Conservation (phyloP, 1,140 invertebrate species). For the Scaptomyza graminum region DNA sequence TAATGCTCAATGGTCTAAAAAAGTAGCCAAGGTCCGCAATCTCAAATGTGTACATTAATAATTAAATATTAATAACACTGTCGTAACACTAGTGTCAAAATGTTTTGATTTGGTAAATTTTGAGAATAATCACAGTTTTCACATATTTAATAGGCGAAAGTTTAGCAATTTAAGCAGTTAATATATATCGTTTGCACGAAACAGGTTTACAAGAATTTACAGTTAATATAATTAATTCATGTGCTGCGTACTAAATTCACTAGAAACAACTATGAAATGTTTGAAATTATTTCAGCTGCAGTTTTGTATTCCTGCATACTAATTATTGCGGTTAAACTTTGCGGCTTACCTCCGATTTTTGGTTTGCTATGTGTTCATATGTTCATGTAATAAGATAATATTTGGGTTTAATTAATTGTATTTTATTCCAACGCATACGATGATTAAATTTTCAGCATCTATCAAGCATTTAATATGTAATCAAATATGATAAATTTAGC, state of each 20-base stretch:
- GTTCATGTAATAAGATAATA: neutral
- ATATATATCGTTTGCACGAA: no score
- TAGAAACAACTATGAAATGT: neutral
- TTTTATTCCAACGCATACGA: no score
- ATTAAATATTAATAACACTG: neutral
- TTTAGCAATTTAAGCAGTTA: no score
- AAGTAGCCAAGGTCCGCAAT: neutral
- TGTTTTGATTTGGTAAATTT: no score
- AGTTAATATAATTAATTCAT: neutral
- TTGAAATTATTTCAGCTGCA: neutral
- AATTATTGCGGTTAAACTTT: slow-evolving; percentile 6
- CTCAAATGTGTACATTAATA: slow-evolving; percentile 1
- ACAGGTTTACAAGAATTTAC: neutral
- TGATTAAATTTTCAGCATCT: neutral
- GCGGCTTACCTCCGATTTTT: slow-evolving; percentile 2
- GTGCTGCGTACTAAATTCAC: neutral
- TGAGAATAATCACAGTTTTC: no score
- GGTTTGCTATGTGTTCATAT: neutral
- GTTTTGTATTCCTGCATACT: neutral
- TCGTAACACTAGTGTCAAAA: neutral
- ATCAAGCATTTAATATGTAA: neutral
- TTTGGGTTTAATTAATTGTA: no score
- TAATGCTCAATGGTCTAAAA: neutral
- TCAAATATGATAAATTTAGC: neutral
- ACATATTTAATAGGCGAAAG: no score